These are phyloP conservation scores for Harmothoe impar DNA, from an alignment of 2,888 invertebrate genomes.

Conservation along the genomic window DNA sequence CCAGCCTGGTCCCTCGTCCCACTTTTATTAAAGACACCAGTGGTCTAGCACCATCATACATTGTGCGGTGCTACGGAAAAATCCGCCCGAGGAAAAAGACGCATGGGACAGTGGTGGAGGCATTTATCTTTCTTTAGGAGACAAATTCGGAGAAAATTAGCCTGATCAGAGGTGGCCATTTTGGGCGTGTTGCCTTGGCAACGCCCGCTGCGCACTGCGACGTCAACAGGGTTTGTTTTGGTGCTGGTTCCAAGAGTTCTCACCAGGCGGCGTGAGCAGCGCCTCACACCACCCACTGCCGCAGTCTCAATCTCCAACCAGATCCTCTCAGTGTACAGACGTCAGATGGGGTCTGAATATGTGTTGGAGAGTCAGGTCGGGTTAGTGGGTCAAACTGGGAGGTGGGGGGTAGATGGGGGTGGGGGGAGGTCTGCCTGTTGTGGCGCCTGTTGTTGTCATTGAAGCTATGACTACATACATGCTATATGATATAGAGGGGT, in stretches of 20 bases:
- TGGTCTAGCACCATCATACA: no score
- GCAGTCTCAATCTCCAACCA: conserved; percentile 5
- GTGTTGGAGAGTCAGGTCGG: not conserved
- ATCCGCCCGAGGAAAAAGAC: no score
- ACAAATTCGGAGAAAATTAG: not conserved
- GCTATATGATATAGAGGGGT: not conserved
- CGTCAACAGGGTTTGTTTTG: conserved; percentile 41
- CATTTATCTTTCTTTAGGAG: no score
- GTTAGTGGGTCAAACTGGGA: conserved; percentile 35
- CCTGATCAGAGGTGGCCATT: not conserved
- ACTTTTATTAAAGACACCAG: no score
- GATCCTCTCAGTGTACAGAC: not conserved
- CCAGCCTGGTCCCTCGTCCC: no score
- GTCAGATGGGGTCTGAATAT: not conserved
- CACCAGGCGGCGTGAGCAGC: conserved; percentile 25
- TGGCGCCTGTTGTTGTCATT: not conserved
- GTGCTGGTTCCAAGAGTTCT: not conserved
- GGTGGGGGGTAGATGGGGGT: not conserved
- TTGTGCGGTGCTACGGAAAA: no score
- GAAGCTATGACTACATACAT: conserved; percentile 19
- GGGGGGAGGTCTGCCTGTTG: not conserved
- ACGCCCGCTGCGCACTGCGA: not conserved
- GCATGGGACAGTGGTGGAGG: no score
- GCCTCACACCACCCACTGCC: not conserved
- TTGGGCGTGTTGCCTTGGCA: not conserved